Conservation (phyloP, 2,888 invertebrate genomes). For the Laothoe populi region DNA sequence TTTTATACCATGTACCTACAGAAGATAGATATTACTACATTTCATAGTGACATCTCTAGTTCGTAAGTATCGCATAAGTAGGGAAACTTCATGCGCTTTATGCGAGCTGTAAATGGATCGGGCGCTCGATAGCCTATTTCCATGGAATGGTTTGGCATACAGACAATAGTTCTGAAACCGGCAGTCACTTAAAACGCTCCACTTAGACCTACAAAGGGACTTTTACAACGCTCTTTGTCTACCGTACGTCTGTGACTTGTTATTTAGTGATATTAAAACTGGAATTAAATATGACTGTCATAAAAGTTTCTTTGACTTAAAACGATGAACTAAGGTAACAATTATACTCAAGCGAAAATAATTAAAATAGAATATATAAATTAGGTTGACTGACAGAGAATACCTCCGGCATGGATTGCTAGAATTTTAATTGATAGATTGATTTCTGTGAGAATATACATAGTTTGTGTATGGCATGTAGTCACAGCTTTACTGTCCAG, state of each 20-base stretch:
- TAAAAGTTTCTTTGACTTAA: neutral
- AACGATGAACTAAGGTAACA: neutral
- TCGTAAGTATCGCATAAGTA: slow-evolving; percentile 10
- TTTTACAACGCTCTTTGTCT: slow-evolving; percentile 51
- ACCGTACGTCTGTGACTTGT: slow-evolving; percentile 19
- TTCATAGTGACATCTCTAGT: slow-evolving; percentile 10
- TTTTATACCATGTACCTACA: too few relatives aligned
- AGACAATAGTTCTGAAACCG: slow-evolving; percentile 74
- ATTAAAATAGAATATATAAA: too few relatives aligned
- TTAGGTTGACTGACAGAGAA: too few relatives aligned
- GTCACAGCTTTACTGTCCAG: too few relatives aligned
- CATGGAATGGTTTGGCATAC: slow-evolving; percentile 62
- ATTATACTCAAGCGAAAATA: too few relatives aligned
- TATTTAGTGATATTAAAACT: slow-evolving; percentile 19
- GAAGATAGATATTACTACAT: neutral
- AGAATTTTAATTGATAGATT: too few relatives aligned
- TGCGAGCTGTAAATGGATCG: slow-evolving; percentile 56
- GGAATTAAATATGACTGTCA: slow-evolving; percentile 2
- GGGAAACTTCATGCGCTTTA: slow-evolving; percentile 10
- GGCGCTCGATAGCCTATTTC: slow-evolving; percentile 68
- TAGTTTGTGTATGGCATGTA: too few relatives aligned
- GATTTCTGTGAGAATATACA: too few relatives aligned
- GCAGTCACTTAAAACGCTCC: slow-evolving; percentile 71
- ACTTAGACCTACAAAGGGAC: slow-evolving; percentile 72
- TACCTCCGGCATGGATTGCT: too few relatives aligned